Conservation (phyloP, 1,140 invertebrate species). For the Ruditapes philippinarum region DNA sequence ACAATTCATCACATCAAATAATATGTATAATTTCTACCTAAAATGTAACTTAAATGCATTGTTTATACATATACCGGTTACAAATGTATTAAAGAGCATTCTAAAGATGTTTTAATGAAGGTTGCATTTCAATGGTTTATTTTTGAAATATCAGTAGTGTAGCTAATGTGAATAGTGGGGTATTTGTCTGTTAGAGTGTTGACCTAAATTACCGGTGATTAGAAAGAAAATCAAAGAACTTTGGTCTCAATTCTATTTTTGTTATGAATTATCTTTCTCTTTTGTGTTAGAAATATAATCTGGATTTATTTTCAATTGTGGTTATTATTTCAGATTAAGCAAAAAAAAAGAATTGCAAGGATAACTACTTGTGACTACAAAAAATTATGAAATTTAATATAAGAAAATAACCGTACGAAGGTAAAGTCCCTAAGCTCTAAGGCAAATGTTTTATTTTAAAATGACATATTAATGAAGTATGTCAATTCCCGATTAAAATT, state of each 20-base stretch:
- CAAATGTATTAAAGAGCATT: neutral
- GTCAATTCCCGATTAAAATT: too few species aligned
- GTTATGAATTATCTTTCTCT: neutral
- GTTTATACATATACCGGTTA: neutral
- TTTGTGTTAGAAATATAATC: neutral
- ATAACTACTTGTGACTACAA: neutral
- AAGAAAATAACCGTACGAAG: neutral
- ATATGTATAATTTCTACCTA: too few species aligned
- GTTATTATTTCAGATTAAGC: neutral
- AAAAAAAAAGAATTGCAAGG: neutral
- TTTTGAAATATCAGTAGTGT: neutral
- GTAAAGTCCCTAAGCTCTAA: neutral
- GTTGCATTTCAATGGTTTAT: neutral
- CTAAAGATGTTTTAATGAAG: neutral
- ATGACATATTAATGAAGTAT: neutral
- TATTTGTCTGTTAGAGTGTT: neutral
- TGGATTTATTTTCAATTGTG: neutral
- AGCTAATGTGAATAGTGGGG: neutral
- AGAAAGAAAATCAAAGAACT: neutral
- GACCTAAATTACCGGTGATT: neutral
- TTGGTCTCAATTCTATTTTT: neutral
- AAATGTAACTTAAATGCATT: neutral
- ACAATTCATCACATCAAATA: too few species aligned
- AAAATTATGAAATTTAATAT: constrained; percentile 1
- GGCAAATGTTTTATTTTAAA: neutral